A percentile compares a stretch with the other conserved stretches of the same genome.
These are phyloP conservation scores for Pycnonotus jocosus DNA, from an alignment of 2,113 vertebrate genomes.

Conservation along the genomic window DNA sequence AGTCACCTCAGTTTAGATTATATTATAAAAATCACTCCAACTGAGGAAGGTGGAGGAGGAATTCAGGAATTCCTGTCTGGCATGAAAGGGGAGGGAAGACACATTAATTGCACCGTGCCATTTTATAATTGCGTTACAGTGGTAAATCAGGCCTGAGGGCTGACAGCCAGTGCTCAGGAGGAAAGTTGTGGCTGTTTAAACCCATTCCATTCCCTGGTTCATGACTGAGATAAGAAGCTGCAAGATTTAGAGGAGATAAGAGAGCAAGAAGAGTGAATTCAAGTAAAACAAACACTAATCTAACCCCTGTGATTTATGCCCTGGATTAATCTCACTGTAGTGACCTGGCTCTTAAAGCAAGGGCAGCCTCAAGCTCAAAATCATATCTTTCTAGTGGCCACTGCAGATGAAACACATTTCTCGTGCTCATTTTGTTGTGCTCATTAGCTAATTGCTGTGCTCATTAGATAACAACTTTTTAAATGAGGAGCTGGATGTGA, in stretches of 20 bases:
- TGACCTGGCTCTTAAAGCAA: background rate
- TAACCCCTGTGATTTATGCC: conserved; percentile 37
- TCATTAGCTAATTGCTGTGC: conserved; percentile 29
- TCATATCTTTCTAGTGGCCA: background rate
- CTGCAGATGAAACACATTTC: conserved; percentile 30
- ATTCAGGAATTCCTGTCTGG: conserved; percentile 26
- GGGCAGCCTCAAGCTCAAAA: conserved; percentile 21
- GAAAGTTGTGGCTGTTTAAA: background rate
- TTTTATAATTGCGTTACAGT: conserved; percentile 9
- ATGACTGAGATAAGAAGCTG: conserved; percentile 5
- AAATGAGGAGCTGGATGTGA: background rate
- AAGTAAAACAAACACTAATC: conserved; percentile 54
- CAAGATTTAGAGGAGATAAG: conserved; percentile 42
- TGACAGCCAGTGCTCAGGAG: conserved; percentile 35
- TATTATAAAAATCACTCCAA: background rate
- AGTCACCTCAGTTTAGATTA: background rate
- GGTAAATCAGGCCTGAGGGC: conserved; percentile 44
- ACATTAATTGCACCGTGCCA: conserved; percentile 15
- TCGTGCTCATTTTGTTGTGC: background rate
- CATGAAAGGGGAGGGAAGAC: conserved; percentile 29
- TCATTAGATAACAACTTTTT: conserved; percentile 26
- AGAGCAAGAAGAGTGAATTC: conserved; percentile 37
- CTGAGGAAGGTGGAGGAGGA: background rate
- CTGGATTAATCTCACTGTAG: background rate
- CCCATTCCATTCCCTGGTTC: conserved; percentile 4